Conservation (phyloP, 2,797 vertebrate species). For the Glyptemys insculpta region DNA sequence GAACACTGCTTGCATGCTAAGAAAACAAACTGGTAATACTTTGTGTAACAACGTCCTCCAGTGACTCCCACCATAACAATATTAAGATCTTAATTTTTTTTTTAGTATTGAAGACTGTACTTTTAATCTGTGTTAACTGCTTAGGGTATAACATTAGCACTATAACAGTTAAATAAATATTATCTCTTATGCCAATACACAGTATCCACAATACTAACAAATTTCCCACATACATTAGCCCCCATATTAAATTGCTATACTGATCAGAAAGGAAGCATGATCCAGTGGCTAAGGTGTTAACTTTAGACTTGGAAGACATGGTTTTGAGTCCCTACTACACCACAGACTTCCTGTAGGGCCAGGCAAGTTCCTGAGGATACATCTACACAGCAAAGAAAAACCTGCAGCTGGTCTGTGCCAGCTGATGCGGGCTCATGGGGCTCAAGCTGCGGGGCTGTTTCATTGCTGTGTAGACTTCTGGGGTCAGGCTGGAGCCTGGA, state of each 20-base stretch:
- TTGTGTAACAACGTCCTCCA: not conserved
- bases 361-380: no score
- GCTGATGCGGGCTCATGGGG: no score
- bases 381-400: no score
- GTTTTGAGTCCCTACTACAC: not conserved
- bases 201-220: conserved; percentile 25
- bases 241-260: conserved; percentile 13
- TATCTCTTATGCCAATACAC: conserved; percentile 18
- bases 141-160: not conserved
- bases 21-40: not conserved
- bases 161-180: conserved; percentile 23
- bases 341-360: not conserved
- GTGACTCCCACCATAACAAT: not conserved
- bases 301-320: not conserved
- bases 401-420: no score
- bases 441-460: no score
- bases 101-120: not conserved
- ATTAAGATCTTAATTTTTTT: not conserved
- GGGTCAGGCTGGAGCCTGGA: not conserved
- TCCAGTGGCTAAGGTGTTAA: not conserved
- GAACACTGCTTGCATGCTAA: not conserved
- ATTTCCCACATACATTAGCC: not conserved
- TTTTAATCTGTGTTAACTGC: not conserved
- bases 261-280: not conserved
- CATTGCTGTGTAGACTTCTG: no score